phyloP scores from a whole-genome alignment of 2,888 invertebrate species.

The Taphrorychus bicolor region DNA sequence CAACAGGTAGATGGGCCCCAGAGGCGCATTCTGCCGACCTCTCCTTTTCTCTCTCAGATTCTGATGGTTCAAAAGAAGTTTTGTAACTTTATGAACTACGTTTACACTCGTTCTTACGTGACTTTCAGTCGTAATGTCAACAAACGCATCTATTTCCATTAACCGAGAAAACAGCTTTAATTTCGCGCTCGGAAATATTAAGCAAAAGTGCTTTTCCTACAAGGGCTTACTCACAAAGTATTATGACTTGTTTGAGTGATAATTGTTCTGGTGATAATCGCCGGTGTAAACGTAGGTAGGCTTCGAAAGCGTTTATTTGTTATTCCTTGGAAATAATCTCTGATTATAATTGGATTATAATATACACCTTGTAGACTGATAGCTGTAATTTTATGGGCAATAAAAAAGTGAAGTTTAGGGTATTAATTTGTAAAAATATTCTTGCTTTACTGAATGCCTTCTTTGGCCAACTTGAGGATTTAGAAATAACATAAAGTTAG shows the following conservation, averaged over 20 bases:
- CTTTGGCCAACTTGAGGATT: too few species aligned
- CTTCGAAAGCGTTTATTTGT: constrained; percentile 25
- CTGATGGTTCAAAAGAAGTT: constrained; percentile 24
- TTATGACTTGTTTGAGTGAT: neutral
- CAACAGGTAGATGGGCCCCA: constrained; percentile 36
- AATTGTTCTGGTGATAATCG: neutral
- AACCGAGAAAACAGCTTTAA: neutral
- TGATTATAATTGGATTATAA: constrained; percentile 34
- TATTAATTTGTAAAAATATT: constrained; percentile 33
- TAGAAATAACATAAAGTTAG: too few species aligned
- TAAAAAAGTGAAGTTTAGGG: constrained; percentile 26
- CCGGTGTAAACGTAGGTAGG: constrained; percentile 16
- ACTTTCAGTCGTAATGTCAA: neutral
- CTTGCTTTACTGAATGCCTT: too few species aligned
- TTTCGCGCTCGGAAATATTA: neutral
- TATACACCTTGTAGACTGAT: constrained; percentile 29
- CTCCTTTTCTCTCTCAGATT: constrained; percentile 18
- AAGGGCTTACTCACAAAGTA: neutral
- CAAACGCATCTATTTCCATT: neutral
- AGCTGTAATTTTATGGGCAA: constrained; percentile 32
- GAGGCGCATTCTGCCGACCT: constrained; percentile 26
- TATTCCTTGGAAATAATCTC: constrained; percentile 31
- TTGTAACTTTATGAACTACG: constrained; percentile 18
- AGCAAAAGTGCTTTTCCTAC: too few species aligned
- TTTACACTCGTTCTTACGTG: constrained; percentile 10